These are phyloP conservation scores for Nowickia ferox DNA, from an alignment of 2,888 invertebrate species.

Conservation along the genomic window DNA sequence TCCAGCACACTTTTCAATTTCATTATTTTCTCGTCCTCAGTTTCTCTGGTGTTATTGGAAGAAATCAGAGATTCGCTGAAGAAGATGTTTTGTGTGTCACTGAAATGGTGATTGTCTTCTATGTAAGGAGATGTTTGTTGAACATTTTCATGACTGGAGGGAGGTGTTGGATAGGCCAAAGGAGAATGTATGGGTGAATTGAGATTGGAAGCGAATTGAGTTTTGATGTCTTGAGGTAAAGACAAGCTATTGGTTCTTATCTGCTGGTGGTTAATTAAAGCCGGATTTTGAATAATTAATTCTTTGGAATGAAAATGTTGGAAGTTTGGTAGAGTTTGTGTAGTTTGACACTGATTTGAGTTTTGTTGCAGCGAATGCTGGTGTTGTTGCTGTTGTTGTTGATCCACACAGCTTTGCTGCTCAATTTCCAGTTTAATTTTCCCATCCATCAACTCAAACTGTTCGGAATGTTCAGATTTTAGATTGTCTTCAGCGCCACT, in stretches of 20 bases:
- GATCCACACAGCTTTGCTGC: slow-evolving; percentile 58
- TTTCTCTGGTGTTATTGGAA: slow-evolving; percentile 77
- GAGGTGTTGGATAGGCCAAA: slow-evolving; percentile 93
- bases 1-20: slow-evolving; percentile 82
- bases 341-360: slow-evolving; percentile 57
- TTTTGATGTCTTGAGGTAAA: slow-evolving; percentile 67
- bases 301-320: slow-evolving; percentile 89
- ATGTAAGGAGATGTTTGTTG: slow-evolving; percentile 83
- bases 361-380: slow-evolving; percentile 58
- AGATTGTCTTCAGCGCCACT: slow-evolving; percentile 86
- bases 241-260: slow-evolving; percentile 79
- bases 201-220: slow-evolving; percentile 80
- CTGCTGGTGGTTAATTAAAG: slow-evolving; percentile 73
- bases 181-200: slow-evolving; percentile 87
- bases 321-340: slow-evolving; percentile 89
- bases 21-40: slow-evolving; percentile 82
- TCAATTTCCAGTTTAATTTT: slow-evolving; percentile 64
- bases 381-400: slow-evolving; percentile 59
- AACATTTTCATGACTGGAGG: slow-evolving; percentile 92
- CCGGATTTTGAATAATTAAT: slow-evolving; percentile 83
- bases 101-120: slow-evolving; percentile 80
- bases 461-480: slow-evolving; percentile 78
- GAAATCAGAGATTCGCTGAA: slow-evolving; percentile 80
- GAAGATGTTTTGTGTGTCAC: slow-evolving; percentile 81
- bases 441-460: slow-evolving; percentile 73